phyloP scores from a whole-genome alignment of 92 coral and sea anemone species.

The Epizoanthus stellaris region DNA sequence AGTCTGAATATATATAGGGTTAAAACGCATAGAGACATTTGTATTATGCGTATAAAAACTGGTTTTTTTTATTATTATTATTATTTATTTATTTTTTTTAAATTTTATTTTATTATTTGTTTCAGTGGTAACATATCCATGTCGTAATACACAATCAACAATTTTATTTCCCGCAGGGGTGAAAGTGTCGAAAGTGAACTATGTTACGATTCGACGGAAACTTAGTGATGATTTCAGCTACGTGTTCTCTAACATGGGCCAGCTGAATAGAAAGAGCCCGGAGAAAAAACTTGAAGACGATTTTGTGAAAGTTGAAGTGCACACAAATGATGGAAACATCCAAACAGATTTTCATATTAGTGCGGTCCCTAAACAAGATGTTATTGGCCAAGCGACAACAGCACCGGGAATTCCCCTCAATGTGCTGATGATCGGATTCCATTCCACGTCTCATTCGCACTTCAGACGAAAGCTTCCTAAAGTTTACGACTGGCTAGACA shows the following conservation, averaged over 20 bases:
- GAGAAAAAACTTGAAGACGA: conserved; percentile 33
- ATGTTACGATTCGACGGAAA: conserved; percentile 14
- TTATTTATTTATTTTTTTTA: no score
- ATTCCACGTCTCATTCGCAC: conserved; percentile 59
- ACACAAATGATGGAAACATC: conserved; percentile 33
- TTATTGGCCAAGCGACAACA: conserved; percentile 39
- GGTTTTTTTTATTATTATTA: no score
- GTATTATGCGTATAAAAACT: no score
- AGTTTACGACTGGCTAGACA: conserved; percentile 46
- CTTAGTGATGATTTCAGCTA: background rate
- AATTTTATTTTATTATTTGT: no score
- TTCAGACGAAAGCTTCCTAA: conserved; percentile 51
- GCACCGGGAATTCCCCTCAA: conserved; percentile 29
- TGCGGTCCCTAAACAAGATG: conserved; percentile 35
- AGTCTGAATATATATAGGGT: no score
- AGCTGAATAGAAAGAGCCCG: background rate
- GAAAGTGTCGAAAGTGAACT: conserved; percentile 12
- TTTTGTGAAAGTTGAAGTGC: conserved; percentile 59
- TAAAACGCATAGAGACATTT: no score
- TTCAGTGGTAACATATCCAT: no score
- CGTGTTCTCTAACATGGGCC: conserved; percentile 13
- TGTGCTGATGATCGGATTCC: conserved; percentile 50
- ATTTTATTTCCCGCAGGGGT: background rate
- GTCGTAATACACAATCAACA: no score
- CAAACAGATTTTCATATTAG: conserved; percentile 52